These are phyloP conservation scores for Ctenomys sociabilis DNA, from an alignment of 2,113 vertebrate genomes.

Conservation along the genomic window DNA sequence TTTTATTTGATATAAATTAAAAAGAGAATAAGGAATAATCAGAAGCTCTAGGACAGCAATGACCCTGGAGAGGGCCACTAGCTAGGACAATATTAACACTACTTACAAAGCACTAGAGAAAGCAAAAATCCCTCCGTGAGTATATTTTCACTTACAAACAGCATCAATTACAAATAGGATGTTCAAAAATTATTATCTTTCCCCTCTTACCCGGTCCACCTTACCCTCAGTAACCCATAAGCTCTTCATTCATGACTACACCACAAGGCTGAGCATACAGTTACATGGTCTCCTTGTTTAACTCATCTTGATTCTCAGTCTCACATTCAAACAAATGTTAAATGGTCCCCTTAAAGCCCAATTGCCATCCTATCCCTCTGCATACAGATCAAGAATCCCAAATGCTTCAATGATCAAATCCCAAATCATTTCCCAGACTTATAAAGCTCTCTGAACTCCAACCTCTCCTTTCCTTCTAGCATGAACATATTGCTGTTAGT, in stretches of 20 bases:
- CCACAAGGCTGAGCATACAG: background rate
- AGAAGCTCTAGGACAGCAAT: background rate
- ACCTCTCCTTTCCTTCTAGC: background rate
- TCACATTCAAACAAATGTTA: background rate
- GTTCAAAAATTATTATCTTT: slow-evolving; percentile 13
- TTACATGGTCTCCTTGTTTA: background rate
- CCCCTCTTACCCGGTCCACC: background rate
- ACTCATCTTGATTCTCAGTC: background rate
- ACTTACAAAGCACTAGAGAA: slow-evolving; percentile 6
- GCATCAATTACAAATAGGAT: background rate
- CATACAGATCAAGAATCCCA: background rate
- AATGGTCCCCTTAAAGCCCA: background rate
- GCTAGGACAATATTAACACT: background rate
- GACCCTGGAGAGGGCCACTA: background rate
- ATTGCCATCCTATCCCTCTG: background rate
- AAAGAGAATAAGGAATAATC: background rate
- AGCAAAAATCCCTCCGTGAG: background rate
- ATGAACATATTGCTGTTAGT: background rate
- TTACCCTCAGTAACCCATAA: background rate
- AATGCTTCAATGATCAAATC: background rate
- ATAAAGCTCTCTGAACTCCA: background rate
- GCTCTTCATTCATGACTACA: background rate
- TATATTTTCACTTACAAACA: background rate
- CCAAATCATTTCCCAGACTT: background rate
- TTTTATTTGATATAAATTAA: background rate